A percentile compares a stretch with the other conserved stretches of the same genome.
Conservation (phyloP, 2,113 vertebrate genomes). For the Caranx melampygus region DNA sequence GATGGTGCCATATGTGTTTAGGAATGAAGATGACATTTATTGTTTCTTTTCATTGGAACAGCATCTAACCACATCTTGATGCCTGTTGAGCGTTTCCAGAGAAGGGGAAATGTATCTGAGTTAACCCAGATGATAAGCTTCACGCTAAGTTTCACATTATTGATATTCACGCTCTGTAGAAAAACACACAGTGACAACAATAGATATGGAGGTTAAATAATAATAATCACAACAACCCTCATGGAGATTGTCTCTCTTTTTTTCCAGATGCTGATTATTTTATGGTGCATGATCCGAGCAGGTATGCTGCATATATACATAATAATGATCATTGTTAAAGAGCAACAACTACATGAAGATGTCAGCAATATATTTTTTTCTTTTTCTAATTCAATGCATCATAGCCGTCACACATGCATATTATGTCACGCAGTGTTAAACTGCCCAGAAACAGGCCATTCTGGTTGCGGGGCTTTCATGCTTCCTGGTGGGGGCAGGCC, state of each 20-base stretch:
- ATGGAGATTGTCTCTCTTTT: background rate
- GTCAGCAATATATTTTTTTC: no score
- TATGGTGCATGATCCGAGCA: background rate
- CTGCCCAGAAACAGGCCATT: constrained; percentile 4
- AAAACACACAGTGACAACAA: background rate
- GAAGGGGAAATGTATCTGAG: background rate
- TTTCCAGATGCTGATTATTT: background rate
- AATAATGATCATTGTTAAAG: no score
- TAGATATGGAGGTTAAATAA: background rate
- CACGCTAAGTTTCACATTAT: background rate
- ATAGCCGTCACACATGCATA: background rate
- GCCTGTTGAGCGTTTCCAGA: background rate
- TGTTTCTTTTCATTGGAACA: background rate
- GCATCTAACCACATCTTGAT: background rate
- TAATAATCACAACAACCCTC: background rate
- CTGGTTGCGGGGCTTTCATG: background rate
- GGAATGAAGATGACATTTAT: background rate
- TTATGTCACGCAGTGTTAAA: background rate
- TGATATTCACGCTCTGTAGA: background rate
- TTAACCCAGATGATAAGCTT: background rate
- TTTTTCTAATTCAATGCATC: no score
- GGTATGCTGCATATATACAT: no score
- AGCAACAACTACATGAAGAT: no score
- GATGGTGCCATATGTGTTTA: background rate
- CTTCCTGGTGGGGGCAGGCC: background rate